A percentile compares a stretch with the other conserved stretches of the same genome.
phyloP scores from a whole-genome alignment of 2,888 invertebrate species.

The Drosophila buzzatii region DNA sequence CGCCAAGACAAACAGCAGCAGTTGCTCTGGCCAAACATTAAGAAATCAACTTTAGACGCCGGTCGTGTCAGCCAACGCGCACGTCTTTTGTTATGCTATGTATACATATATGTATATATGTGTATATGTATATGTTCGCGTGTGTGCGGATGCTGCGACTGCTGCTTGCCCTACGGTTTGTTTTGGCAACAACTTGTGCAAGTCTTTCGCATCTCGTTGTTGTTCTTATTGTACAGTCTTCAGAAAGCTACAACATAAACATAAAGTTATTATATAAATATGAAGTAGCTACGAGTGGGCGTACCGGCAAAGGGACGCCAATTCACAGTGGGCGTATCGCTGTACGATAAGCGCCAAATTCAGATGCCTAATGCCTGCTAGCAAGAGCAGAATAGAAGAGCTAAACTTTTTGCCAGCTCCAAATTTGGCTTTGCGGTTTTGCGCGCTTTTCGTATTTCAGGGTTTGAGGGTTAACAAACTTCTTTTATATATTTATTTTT shows the following conservation, averaged over 20 bases:
- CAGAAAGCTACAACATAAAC: constrained; percentile 76
- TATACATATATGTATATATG: neutral
- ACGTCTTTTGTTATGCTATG: constrained; percentile 68
- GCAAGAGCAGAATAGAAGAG: constrained; percentile 14
- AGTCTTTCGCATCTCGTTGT: constrained; percentile 39
- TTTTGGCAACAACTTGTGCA: constrained; percentile 47
- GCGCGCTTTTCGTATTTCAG: constrained; percentile 16
- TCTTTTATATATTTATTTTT: neutral
- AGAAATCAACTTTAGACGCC: constrained; percentile 81
- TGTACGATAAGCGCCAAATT: constrained; percentile 5
- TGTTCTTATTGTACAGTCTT: constrained; percentile 41
- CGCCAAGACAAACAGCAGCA: constrained; percentile 71
- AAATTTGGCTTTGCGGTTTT: constrained; percentile 46
- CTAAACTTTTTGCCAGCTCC: constrained; percentile 40
- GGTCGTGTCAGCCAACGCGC: constrained; percentile 49
- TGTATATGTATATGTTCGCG: constrained; percentile 24
- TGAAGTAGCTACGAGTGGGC: constrained; percentile 57
- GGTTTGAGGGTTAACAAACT: constrained; percentile 22
- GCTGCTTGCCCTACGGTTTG: constrained; percentile 52
- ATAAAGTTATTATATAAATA: constrained; percentile 80
- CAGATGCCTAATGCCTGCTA: neutral
- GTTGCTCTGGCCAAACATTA: constrained; percentile 72
- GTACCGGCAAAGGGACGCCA: constrained; percentile 13
- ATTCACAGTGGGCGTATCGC: constrained; percentile 41
- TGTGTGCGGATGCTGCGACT: constrained; percentile 21